Evolutionary conservation across 2,113 vertebrate species (phyloP).

Genomic region (Prunella fulvescens): DNA sequence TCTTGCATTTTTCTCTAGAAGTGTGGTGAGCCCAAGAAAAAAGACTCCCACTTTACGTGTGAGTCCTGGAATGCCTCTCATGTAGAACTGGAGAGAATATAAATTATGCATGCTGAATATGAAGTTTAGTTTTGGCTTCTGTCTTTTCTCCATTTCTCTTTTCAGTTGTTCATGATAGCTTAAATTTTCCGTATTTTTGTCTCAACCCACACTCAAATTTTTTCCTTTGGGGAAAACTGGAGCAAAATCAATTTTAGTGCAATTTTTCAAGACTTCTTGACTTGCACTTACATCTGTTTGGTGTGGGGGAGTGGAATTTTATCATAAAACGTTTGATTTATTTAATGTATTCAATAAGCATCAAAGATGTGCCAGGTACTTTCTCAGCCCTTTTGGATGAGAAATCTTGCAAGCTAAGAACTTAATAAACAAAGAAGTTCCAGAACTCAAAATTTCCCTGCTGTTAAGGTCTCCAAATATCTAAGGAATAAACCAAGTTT

Average conservation of each 20-base stretch:
- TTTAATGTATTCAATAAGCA: slow-evolving; percentile 62
- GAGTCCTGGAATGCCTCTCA: background rate
- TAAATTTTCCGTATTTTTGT: slow-evolving; percentile 45
- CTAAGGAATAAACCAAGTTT: background rate
- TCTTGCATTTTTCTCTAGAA: background rate
- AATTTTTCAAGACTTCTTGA: slow-evolving; percentile 46
- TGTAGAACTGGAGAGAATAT: background rate
- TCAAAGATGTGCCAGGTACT: slow-evolving; percentile 63
- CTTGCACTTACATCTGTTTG: slow-evolving; percentile 53
- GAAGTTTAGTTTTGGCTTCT: slow-evolving; percentile 40
- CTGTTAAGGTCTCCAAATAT: background rate
- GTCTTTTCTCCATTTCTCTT: slow-evolving; percentile 2
- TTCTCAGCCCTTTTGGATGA: slow-evolving; percentile 58
- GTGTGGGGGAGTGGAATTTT: slow-evolving; percentile 58
- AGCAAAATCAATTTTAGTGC: slow-evolving; percentile 54
- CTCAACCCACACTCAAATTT: background rate
- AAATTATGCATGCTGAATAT: background rate
- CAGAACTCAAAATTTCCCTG: background rate
- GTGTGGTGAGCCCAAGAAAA: background rate
- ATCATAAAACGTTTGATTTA: slow-evolving; percentile 61
- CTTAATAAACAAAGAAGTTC: slow-evolving; percentile 42
- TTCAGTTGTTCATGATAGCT: slow-evolving; percentile 14
- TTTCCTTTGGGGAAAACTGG: slow-evolving; percentile 63
- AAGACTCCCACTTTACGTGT: background rate
- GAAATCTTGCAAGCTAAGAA: slow-evolving; percentile 55